A percentile compares a stretch with the other conserved stretches of the same genome.
These are phyloP conservation scores for Gyrodactylus bullatarudis DNA, from an alignment of 1,140 invertebrate genomes.

Conservation along the genomic window DNA sequence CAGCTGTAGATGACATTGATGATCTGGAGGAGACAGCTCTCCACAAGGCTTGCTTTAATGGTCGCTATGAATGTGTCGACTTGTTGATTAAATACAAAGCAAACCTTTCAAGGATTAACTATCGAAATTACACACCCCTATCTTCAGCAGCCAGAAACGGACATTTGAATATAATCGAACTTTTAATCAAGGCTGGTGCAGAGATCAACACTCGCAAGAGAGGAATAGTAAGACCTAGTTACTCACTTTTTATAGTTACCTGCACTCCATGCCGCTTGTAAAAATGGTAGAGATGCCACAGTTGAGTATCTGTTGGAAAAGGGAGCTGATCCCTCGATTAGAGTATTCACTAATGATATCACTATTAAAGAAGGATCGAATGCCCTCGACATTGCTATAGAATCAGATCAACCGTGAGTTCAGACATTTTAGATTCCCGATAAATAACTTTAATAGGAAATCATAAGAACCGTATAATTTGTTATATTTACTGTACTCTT, in stretches of 20 bases:
- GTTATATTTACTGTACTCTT: background rate
- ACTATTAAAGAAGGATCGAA: background rate
- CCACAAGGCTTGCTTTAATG: background rate
- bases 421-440: too few species aligned
- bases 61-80: background rate
- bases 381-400: background rate
- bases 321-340: background rate
- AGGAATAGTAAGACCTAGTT: too few species aligned
- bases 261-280: background rate
- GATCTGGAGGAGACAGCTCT: background rate
- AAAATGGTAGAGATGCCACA: background rate
- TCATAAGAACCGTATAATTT: background rate
- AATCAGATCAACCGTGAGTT: background rate
- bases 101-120: background rate
- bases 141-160: background rate
- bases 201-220: background rate
- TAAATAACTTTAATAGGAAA: too few species aligned
- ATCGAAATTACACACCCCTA: background rate
- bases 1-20: background rate
- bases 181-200: background rate
- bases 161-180: background rate
- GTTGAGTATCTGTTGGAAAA: background rate
- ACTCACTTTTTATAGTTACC: background rate
- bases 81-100: background rate
- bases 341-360: background rate